phyloP scores from a whole-genome alignment of 2,797 vertebrate genomes.

The Dromococcyx pavoninus region DNA sequence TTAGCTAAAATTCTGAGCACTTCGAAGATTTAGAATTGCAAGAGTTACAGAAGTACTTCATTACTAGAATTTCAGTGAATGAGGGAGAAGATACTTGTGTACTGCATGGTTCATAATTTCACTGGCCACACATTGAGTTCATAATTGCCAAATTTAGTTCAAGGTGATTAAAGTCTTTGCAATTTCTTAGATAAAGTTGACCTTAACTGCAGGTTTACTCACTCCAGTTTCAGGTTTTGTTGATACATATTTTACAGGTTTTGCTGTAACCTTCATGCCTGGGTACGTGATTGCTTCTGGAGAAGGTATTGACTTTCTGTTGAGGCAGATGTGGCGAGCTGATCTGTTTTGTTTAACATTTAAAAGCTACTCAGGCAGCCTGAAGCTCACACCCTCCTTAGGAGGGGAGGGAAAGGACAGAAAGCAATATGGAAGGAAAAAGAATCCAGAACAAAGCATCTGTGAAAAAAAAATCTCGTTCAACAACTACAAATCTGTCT shows the following conservation, averaged over 20 bases:
- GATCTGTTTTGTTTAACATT: slow-evolving; percentile 34
- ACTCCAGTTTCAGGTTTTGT: not conserved
- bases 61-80: not conserved
- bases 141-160: not conserved
- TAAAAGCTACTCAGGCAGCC: not conserved
- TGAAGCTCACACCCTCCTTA: not conserved
- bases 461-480: not conserved
- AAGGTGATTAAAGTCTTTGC: not conserved
- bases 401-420: not conserved
- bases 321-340: not conserved
- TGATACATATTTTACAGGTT: not conserved
- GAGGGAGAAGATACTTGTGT: not conserved
- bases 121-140: not conserved
- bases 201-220: not conserved
- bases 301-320: slow-evolving; percentile 37
- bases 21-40: not conserved
- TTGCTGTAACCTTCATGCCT: not conserved
- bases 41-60: not conserved
- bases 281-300: slow-evolving; percentile 28
- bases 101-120: not conserved
- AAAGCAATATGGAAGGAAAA: not conserved
- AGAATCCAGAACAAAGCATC: not conserved
- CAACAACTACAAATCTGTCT: not conserved
- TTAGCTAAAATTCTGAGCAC: not conserved
- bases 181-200: not conserved